Percentiles rank a stretch among this genome's conserved stretches.
Evolutionary conservation across 2,113 vertebrate genomes (phyloP).

Genomic region (Zapus hudsonius): DNA sequence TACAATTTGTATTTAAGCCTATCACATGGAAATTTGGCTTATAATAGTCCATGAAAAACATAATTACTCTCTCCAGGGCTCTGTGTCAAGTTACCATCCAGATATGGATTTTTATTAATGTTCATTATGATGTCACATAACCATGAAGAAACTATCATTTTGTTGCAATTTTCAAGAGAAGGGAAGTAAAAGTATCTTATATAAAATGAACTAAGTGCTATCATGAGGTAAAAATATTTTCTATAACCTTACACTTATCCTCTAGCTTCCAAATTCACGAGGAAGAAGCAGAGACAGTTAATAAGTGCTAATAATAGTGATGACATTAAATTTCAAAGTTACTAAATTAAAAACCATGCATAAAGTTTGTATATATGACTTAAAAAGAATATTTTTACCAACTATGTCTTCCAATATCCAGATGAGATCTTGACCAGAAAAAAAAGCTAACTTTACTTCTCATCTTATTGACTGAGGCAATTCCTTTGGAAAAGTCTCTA

Average conservation of each 20-base stretch:
- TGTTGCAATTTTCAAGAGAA: neutral
- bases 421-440: neutral
- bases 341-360: neutral
- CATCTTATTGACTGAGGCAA: neutral
- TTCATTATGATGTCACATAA: constrained; percentile 35
- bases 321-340: neutral
- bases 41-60: constrained; percentile 30
- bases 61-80: constrained; percentile 20
- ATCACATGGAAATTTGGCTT: constrained; percentile 27
- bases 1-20: constrained; percentile 54
- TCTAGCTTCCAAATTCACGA: neutral
- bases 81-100: constrained; percentile 39
- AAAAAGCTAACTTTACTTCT: neutral
- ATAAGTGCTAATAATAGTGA: neutral
- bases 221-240: neutral
- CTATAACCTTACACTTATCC: neutral
- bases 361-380: neutral
- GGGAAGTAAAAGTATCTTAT: neutral
- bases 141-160: constrained; percentile 23
- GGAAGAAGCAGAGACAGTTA: neutral
- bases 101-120: constrained; percentile 47
- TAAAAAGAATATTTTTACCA: neutral
- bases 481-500: neutral
- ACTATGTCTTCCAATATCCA: accelerated
- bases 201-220: neutral